These are phyloP conservation scores for Lampropteryx suffumata DNA, from an alignment of 2,888 invertebrate genomes.

Conservation along the genomic window DNA sequence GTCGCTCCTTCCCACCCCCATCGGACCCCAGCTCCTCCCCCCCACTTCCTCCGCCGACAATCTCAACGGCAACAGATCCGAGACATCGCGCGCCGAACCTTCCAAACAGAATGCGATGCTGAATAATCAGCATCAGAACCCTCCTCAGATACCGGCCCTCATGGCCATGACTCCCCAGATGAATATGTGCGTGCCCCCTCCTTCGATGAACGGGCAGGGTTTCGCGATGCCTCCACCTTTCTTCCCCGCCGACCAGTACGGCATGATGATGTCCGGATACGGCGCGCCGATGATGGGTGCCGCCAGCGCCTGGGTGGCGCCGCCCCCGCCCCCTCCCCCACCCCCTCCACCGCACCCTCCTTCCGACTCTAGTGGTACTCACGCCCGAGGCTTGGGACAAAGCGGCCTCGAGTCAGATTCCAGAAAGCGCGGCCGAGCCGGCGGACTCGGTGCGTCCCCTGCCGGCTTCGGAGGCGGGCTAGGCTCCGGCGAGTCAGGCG, in stretches of 20 bases:
- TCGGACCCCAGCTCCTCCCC: slow-evolving; percentile 58
- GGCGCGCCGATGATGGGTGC: slow-evolving; percentile 46
- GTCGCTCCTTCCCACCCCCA: slow-evolving; percentile 55
- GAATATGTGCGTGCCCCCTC: slow-evolving; percentile 68
- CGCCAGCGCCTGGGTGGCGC: slow-evolving; percentile 59
- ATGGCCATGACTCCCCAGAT: slow-evolving; percentile 72
- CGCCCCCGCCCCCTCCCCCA: slow-evolving; percentile 65
- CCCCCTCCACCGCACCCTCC: slow-evolving; percentile 70
- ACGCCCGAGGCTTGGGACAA: slow-evolving; percentile 68
- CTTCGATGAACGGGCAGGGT: slow-evolving; percentile 56
- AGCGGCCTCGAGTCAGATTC: slow-evolving; percentile 75
- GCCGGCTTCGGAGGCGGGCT: slow-evolving; percentile 37
- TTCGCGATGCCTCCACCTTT: slow-evolving; percentile 67
- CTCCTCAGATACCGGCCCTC: slow-evolving; percentile 64
- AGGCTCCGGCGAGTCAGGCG: slow-evolving; percentile 35
- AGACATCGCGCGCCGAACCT: slow-evolving; percentile 32
- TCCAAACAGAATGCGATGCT: slow-evolving; percentile 10
- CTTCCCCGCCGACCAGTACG: slow-evolving; percentile 69
- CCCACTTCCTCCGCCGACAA: slow-evolving; percentile 36
- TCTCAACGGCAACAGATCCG: slow-evolving; percentile 46
- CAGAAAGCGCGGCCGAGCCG: slow-evolving; percentile 64
- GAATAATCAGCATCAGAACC: slow-evolving; percentile 3
- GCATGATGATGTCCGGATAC: slow-evolving; percentile 66
- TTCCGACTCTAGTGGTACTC: slow-evolving; percentile 53
- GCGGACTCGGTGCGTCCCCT: slow-evolving; percentile 43